Evolutionary conservation across 2,888 invertebrate genomes (phyloP).

Genomic region (Lacanobia oleracea): DNA sequence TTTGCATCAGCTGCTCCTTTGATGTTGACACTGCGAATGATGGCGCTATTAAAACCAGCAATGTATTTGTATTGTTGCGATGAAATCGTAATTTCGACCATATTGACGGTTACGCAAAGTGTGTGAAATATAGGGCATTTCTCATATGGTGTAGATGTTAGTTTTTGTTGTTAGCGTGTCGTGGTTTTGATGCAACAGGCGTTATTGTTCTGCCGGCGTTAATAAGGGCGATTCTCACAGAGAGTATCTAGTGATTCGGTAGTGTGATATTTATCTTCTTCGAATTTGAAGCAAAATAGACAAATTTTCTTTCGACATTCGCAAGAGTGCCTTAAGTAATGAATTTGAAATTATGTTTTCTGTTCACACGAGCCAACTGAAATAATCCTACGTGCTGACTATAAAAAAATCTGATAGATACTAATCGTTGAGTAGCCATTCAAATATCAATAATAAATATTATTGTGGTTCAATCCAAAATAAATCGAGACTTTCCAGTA

Average conservation of each 20-base stretch:
- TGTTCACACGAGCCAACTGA: no score
- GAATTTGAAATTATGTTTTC: neutral
- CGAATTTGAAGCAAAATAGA: no score
- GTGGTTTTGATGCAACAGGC: slow-evolving; percentile 38
- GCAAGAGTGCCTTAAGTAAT: neutral
- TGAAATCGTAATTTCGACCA: slow-evolving; percentile 3
- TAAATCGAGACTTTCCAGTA: slow-evolving; percentile 30
- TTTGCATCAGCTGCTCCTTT: slow-evolving; percentile 42
- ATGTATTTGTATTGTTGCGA: slow-evolving; percentile 49
- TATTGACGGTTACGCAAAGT: slow-evolving; percentile 50
- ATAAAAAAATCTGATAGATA: neutral
- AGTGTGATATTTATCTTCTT: neutral
- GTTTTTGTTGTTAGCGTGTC: slow-evolving; percentile 54
- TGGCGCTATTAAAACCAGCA: slow-evolving; percentile 39
- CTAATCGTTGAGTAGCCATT: neutral
- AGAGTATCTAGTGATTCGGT: neutral
- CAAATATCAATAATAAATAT: slow-evolving; percentile 1
- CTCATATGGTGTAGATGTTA: slow-evolving; percentile 61
- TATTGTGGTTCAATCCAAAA: slow-evolving; percentile 1
- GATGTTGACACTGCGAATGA: slow-evolving; percentile 9
- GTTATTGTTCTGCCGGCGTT: slow-evolving; percentile 48
- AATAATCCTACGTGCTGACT: neutral
- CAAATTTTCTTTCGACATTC: neutral
- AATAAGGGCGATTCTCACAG: slow-evolving; percentile 21
- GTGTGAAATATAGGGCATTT: slow-evolving; percentile 73